phyloP scores from a whole-genome alignment of 2,797 vertebrate species.

The Bradypodion pumilum region DNA sequence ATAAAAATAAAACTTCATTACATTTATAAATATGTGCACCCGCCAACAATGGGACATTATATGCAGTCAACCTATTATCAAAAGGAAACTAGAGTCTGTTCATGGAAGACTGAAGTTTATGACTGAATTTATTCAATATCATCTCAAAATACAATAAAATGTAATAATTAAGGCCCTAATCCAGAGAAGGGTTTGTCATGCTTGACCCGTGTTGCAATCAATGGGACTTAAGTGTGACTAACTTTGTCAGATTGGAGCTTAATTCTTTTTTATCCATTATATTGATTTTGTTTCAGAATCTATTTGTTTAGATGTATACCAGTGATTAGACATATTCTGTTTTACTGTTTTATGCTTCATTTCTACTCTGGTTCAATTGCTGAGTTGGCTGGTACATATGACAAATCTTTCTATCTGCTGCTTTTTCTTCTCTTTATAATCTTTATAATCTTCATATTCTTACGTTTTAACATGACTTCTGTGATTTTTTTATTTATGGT shows the following conservation, averaged over 20 bases:
- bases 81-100: neutral
- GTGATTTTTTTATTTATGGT: neutral
- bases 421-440: neutral
- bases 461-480: neutral
- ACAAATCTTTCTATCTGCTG: neutral
- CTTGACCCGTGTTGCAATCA: neutral
- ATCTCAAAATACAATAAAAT: constrained; percentile 3
- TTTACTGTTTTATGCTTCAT: neutral
- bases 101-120: neutral
- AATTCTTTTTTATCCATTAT: constrained; percentile 2
- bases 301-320: neutral
- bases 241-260: neutral
- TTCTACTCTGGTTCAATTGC: neutral
- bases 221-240: neutral
- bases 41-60: too few species aligned
- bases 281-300: constrained; percentile 1
- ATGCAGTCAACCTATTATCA: too few species aligned
- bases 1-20: too few species aligned
- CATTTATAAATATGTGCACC: too few species aligned
- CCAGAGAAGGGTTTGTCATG: neutral
- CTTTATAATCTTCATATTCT: neutral
- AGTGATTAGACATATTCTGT: neutral
- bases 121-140: neutral
- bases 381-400: neutral
- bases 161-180: neutral